Percentiles rank a stretch among this genome's conserved stretches.
Evolutionary conservation across 2,113 vertebrate species (phyloP).

Genomic region (Otolemur garnettii): DNA sequence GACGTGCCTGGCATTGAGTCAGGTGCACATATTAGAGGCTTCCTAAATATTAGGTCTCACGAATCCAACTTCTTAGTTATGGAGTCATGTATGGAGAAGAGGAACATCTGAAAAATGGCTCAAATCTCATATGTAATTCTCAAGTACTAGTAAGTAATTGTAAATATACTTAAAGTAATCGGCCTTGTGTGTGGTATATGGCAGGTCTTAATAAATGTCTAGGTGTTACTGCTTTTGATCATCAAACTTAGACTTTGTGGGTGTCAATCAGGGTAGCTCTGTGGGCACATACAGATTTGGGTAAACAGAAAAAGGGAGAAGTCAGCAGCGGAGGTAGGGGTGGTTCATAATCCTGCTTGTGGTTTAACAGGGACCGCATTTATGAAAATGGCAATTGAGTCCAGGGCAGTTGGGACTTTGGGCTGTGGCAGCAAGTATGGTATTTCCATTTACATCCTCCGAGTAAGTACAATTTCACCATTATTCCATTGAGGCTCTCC

Average conservation of each 20-base stretch:
- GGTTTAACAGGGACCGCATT: conserved; percentile 61
- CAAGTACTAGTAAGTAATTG: not conserved
- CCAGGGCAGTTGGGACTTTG: conserved; percentile 68
- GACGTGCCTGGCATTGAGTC: not conserved
- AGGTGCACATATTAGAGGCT: not conserved
- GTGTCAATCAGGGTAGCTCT: not conserved
- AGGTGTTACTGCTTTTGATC: not conserved
- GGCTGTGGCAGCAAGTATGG: conserved; percentile 79
- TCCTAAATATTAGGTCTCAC: conserved; percentile 7
- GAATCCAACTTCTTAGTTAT: not conserved
- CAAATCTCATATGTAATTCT: not conserved
- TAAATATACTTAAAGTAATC: not conserved
- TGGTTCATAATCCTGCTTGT: not conserved
- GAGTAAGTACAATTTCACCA: conserved; percentile 85
- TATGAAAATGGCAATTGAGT: conserved; percentile 70
- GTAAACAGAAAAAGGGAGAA: conserved; percentile 58
- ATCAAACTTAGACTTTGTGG: not conserved
- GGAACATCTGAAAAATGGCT: not conserved
- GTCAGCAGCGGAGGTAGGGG: not conserved
- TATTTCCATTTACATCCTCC: conserved; percentile 84
- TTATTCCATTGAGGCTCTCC: conserved; percentile 82
- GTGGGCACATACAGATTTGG: not conserved
- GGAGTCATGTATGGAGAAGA: not conserved
- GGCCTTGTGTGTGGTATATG: not conserved
- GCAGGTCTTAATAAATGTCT: not conserved